Percentiles rank a stretch among this genome's conserved stretches.
These are phyloP conservation scores for Palythoa grandis DNA, from an alignment of 92 coral and sea anemone species.

Conservation along the genomic window DNA sequence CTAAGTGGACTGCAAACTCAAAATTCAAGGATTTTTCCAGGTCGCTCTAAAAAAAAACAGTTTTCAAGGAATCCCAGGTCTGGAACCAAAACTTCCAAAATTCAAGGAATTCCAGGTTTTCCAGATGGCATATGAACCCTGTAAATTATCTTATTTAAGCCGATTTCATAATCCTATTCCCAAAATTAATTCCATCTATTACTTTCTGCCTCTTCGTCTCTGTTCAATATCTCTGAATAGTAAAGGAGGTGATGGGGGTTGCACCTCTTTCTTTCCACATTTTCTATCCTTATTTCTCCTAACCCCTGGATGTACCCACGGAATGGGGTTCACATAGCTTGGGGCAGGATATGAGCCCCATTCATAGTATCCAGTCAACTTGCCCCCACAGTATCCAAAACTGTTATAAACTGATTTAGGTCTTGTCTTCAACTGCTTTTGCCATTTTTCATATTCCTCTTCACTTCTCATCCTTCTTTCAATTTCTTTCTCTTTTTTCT, in stretches of 20 bases:
- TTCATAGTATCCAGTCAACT: constrained; percentile 85
- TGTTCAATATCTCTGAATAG: constrained; percentile 88
- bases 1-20: no score
- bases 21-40: no score
- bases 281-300: constrained; percentile 61
- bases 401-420: constrained; percentile 66
- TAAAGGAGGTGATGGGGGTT: constrained; percentile 90
- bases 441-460: constrained; percentile 89
- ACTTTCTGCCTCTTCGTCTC: constrained; percentile 42
- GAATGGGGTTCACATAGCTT: constrained; percentile 87
- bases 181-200: background rate
- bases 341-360: constrained; percentile 99
- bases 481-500: constrained; percentile 68
- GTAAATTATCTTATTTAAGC: background rate
- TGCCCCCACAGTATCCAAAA: constrained; percentile 78
- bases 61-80: no score
- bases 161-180: background rate
- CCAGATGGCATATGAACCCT: no score
- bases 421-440: constrained; percentile 62
- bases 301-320: constrained; percentile 83
- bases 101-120: no score
- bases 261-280: constrained; percentile 65
- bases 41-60: no score
- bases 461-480: constrained; percentile 76
- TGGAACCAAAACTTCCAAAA: no score